Conservation (phyloP, 2,113 vertebrate species). For the Labeo rohita region DNA sequence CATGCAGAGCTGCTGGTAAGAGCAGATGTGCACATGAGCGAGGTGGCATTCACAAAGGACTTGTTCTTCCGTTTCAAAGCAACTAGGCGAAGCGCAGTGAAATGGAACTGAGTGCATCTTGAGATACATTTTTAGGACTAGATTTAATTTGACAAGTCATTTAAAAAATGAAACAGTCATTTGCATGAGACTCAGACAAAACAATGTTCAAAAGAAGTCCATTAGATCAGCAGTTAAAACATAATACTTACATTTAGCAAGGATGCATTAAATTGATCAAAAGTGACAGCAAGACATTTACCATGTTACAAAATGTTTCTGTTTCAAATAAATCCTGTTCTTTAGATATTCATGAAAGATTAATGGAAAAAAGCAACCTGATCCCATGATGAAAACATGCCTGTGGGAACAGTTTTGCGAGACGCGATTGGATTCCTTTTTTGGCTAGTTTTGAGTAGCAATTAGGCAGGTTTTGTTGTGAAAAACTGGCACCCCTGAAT, state of each 20-base stretch:
- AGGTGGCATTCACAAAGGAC: neutral
- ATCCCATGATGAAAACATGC: no score
- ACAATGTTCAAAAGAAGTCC: no score
- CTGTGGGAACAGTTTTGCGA: no score
- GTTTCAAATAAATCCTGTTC: no score
- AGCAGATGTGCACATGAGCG: neutral
- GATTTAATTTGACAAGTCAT: neutral
- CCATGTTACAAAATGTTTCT: neutral
- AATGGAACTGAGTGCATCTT: neutral
- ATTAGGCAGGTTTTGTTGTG: no score
- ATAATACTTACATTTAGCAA: neutral
- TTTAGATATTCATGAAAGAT: no score
- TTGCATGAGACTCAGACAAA: neutral
- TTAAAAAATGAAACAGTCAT: neutral
- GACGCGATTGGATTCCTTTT: no score
- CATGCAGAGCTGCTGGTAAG: neutral
- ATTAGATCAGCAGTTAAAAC: neutral
- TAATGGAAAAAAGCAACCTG: no score
- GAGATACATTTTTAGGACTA: neutral
- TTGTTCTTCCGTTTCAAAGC: neutral
- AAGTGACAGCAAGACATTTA: neutral
- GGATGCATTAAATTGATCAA: neutral
- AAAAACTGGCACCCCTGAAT: no score
- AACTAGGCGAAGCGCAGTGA: neutral
- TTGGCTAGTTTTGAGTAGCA: no score